Conservation (phyloP, 2,797 vertebrate species). For the Gallinago stenura region DNA sequence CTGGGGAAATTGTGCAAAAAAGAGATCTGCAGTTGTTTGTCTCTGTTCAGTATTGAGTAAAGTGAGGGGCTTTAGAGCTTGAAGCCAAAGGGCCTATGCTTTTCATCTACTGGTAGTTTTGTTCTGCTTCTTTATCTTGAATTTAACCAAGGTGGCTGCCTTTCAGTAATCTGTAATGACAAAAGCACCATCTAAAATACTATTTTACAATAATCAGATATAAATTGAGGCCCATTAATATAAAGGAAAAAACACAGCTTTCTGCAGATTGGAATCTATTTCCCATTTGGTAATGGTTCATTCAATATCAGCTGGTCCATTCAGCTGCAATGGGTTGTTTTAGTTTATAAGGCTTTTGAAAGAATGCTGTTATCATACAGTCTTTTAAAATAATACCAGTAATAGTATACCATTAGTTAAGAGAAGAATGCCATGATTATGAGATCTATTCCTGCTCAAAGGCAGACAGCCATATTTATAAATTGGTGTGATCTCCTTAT, state of each 20-base stretch:
- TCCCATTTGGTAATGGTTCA: neutral
- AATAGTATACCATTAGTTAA: neutral
- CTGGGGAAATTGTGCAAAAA: neutral
- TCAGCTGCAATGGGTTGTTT: neutral
- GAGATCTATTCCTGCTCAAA: neutral
- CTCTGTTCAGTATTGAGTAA: neutral
- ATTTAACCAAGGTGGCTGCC: neutral
- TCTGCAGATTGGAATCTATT: neutral
- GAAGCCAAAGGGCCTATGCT: neutral
- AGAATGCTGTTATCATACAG: neutral
- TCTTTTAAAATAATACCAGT: constrained; percentile 1
- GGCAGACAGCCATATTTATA: neutral
- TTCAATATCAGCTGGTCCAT: neutral
- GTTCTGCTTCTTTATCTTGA: neutral
- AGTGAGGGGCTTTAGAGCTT: neutral
- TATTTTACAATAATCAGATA: neutral
- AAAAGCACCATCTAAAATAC: neutral
- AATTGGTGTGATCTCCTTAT: neutral
- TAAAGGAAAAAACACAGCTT: neutral
- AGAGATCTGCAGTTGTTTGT: neutral
- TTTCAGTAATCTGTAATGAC: neutral
- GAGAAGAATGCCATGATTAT: neutral
- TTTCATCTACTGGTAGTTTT: neutral
- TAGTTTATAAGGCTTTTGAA: neutral
- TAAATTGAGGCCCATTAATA: neutral